Base-by-base conservation (phyloP, 2,113 vertebrate genomes). In the Meriones unguiculatus region DNA sequence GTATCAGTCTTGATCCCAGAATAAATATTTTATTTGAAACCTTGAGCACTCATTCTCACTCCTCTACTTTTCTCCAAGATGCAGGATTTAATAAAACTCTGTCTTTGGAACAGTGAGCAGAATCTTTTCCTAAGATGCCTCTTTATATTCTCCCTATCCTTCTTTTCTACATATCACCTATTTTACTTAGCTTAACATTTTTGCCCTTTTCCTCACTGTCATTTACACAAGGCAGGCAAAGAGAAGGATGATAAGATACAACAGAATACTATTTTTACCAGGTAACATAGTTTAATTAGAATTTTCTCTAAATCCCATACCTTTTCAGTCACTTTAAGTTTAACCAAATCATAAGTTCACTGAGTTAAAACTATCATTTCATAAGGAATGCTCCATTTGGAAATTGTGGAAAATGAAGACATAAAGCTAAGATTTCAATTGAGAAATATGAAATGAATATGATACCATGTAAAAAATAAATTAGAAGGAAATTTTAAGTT, bases 321-420 rank as follows among this genome's bases (percentile, higher is more conserved):
- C 59, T 94, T 35, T 72, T 57, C 81, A 91, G 15, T 75, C 84
- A 30, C 57, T 94, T 91, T 72, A 91, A 92, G 88, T 84, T 78
- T 62, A 78, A 59, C 50, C 81, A 95, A 88, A 93, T 54, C 30
- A 7, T 38, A 95, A 95, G 75, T 81, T 76, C 30, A 86, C 75
- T 89, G n/a, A 94, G 54, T 67, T 94, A 84, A 95, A 90, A 38
- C 28, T 84, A 67, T 67, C 38, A 95, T 78, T 95, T 93, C 59
- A 91, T 89, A 75, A 28, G 38, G 92, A 96, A 91, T 72, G 38
- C 9, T 76, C 18, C 35, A 76, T 57, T 80, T 95, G 41, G 24
- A 76, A 32, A 54, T 92, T 87, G 9, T 75, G 3, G 75, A 94
- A 95, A 94, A 89, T 67, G 69, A 92, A 95, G 95, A 90, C 30